Evolutionary conservation across 92 coral and sea anemone species (phyloP).

Genomic region (Desmophyllum pertusum): DNA sequence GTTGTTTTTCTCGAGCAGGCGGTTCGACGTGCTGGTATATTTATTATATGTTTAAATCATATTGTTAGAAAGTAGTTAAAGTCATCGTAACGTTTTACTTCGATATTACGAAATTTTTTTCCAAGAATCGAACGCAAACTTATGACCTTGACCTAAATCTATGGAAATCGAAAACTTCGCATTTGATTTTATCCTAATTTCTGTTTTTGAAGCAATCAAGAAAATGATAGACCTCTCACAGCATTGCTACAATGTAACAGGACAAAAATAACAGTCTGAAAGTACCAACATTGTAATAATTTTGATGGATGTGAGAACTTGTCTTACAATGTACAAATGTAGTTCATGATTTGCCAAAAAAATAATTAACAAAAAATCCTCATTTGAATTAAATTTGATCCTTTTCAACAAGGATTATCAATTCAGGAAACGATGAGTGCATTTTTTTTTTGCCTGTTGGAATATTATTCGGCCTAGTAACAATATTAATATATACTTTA

Average conservation of each 20-base stretch:
- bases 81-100: neutral
- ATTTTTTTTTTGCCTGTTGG: no score
- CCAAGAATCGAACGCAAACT: neutral
- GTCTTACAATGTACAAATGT: no score
- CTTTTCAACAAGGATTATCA: no score
- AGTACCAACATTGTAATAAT: neutral
- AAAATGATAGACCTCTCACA: neutral
- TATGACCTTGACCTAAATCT: neutral
- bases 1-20: constrained; percentile 8
- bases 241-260: neutral
- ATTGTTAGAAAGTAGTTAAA: neutral
- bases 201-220: neutral
- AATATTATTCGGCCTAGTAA: no score
- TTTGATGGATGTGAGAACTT: no score
- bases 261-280: neutral
- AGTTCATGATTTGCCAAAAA: neutral
- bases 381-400: no score
- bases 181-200: neutral
- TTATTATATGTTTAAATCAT: neutral
- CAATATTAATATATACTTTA: no score
- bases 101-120: neutral
- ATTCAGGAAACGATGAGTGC: no score
- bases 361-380: neutral
- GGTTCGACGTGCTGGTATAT: neutral
- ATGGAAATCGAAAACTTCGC: neutral